Evolutionary conservation across 2,113 vertebrate species (phyloP).

Genomic region (Solea solea): DNA sequence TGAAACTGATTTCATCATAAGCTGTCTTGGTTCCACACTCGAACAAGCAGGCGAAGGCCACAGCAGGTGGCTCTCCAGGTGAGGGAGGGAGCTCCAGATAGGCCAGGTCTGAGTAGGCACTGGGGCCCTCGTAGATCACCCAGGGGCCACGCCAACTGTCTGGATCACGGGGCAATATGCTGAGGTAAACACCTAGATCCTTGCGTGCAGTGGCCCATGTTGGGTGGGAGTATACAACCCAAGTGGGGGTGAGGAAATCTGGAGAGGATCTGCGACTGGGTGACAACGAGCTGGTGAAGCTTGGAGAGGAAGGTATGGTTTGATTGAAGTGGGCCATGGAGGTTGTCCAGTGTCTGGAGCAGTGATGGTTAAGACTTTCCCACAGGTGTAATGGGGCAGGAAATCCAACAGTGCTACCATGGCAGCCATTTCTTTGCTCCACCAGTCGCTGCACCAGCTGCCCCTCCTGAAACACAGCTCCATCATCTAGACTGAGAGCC

Average conservation of each 20-base stretch:
- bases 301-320: background rate
- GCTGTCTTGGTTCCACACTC: conserved; percentile 87
- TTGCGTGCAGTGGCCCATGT: conserved; percentile 82
- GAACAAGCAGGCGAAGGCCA: conserved; percentile 89
- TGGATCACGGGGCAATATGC: conserved; percentile 85
- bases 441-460: conserved; percentile 88
- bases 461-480: conserved; percentile 85
- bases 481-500: conserved; percentile 87
- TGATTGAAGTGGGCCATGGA: background rate
- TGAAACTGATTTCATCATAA: conserved; percentile 94
- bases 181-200: conserved; percentile 89
- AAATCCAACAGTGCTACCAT: conserved; percentile 92
- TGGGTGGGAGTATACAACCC: conserved; percentile 93
- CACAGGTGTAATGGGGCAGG: conserved; percentile 77
- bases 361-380: background rate
- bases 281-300: background rate
- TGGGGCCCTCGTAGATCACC: conserved; percentile 93
- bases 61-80: conserved; percentile 52
- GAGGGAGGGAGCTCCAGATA: conserved; percentile 80
- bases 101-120: conserved; percentile 93
- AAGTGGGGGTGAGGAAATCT: conserved; percentile 83
- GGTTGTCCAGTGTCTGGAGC: conserved; percentile 51
- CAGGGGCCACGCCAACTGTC: conserved; percentile 92
- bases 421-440: conserved; percentile 89
- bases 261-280: background rate